Percentiles rank a stretch among this genome's conserved stretches.
These are phyloP conservation scores for Polymixis lichenea DNA, from an alignment of 2,888 invertebrate species.

Conservation along the genomic window DNA sequence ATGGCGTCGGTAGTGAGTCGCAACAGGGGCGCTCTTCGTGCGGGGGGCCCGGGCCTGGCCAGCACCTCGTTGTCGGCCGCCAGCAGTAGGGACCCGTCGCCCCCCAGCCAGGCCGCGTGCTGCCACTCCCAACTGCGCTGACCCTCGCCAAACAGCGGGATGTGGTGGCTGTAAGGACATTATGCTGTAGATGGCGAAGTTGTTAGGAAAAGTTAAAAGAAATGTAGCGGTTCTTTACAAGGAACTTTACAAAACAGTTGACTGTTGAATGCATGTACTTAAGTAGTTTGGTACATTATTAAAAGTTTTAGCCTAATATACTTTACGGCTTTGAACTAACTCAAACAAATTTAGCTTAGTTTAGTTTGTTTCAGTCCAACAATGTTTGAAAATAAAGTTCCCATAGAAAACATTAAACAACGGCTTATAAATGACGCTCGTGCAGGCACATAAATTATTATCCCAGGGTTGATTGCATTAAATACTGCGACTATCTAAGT, in stretches of 20 bases:
- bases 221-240: background rate
- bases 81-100: constrained; percentile 94
- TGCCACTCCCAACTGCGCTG: constrained; percentile 93
- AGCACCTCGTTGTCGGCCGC: constrained; percentile 97
- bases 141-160: constrained; percentile 95
- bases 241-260: background rate
- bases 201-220: background rate
- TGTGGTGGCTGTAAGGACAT: constrained; percentile 92
- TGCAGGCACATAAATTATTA: background rate
- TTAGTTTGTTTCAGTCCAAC: background rate
- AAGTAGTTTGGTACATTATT: background rate
- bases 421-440: background rate
- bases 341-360: background rate
- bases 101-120: constrained; percentile 95
- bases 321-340: background rate
- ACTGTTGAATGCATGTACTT: background rate
- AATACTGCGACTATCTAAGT: constrained; percentile 4
- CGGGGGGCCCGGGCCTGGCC: constrained; percentile 93
- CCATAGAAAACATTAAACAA: background rate
- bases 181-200: background rate
- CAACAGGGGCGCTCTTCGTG: constrained; percentile 91
- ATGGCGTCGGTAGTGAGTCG: constrained; percentile 94
- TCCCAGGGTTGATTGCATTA: background rate
- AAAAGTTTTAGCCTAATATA: background rate
- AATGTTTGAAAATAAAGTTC: background rate